Evolutionary conservation across 1,140 invertebrate genomes (phyloP).

Genomic region (Drosophila teissieri): DNA sequence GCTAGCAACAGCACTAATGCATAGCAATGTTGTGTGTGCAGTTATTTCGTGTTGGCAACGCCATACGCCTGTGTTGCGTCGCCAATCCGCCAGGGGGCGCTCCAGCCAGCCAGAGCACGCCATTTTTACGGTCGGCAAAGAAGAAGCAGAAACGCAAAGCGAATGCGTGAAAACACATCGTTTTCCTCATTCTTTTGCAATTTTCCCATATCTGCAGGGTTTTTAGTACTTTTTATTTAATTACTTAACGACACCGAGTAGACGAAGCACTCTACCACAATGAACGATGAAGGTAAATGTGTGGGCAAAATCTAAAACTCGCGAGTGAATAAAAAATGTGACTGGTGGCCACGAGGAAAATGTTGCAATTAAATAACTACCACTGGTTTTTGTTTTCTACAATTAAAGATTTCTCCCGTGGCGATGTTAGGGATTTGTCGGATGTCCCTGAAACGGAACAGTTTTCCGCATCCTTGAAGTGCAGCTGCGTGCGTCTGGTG

Average conservation of each 20-base stretch:
- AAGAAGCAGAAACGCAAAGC: conserved; percentile 27
- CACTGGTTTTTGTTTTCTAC: too few relatives aligned
- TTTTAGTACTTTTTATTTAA: neutral
- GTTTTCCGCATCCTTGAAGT: conserved; percentile 8
- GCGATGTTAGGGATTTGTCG: conserved; percentile 65
- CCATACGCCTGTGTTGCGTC: neutral
- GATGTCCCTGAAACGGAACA: conserved; percentile 4
- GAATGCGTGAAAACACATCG: conserved; percentile 39
- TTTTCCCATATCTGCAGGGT: neutral
- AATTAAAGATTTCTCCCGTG: conserved; percentile 65
- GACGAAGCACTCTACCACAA: neutral
- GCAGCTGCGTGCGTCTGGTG: conserved; percentile 28
- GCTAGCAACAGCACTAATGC: conserved; percentile 3
- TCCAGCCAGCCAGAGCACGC: conserved; percentile 17
- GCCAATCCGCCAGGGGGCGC: conserved; percentile 7
- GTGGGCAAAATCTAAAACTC: neutral
- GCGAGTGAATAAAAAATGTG: conserved; percentile 1
- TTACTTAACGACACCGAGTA: too few relatives aligned
- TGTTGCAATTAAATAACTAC: neutral
- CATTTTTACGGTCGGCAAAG: conserved; percentile 21
- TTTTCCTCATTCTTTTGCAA: conserved; percentile 13
- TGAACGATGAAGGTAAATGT: conserved; percentile 33
- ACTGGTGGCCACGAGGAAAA: conserved; percentile 24
- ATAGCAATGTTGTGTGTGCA: conserved; percentile 10
- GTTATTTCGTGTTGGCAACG: conserved; percentile 21